Percentiles rank a stretch among this genome's conserved stretches.
These are phyloP conservation scores for Cheilosia grossa DNA, from an alignment of 2,888 invertebrate species.

Conservation along the genomic window DNA sequence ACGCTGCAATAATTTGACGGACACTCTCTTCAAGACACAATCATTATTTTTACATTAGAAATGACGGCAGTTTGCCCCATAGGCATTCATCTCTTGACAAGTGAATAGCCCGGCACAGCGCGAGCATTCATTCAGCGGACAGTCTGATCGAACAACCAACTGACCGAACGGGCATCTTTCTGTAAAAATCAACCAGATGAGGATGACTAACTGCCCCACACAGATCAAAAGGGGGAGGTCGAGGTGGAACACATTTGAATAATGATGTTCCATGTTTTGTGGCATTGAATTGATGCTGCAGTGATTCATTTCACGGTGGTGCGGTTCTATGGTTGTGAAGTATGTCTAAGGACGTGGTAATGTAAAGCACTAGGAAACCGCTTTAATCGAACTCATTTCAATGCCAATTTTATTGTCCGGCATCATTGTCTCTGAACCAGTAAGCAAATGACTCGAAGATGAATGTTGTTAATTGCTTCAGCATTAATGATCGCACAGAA, in stretches of 20 bases:
- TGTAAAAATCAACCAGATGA: not conserved
- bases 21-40: constrained; percentile 63
- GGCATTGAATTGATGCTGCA: constrained; percentile 59
- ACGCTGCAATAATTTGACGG: constrained; percentile 14
- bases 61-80: constrained; percentile 65
- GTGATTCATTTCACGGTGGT: constrained; percentile 39
- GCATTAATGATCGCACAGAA: constrained; percentile 27
- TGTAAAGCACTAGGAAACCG: constrained; percentile 6
- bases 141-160: constrained; percentile 32
- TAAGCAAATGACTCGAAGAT: constrained; percentile 27
- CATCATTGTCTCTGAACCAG: not conserved
- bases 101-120: constrained; percentile 53
- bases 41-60: constrained; percentile 74
- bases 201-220: constrained; percentile 38
- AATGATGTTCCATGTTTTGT: constrained; percentile 69
- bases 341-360: not conserved
- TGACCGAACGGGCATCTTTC: constrained; percentile 45
- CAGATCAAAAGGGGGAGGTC: constrained; percentile 50
- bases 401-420: constrained; percentile 68
- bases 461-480: constrained; percentile 16
- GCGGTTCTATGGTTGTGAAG: constrained; percentile 40
- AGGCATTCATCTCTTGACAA: constrained; percentile 70
- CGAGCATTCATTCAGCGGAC: constrained; percentile 55
- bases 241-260: constrained; percentile 71
- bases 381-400: constrained; percentile 62